These are phyloP conservation scores for Hoplodrina blanda DNA, from an alignment of 2,888 invertebrate genomes.

Conservation along the genomic window DNA sequence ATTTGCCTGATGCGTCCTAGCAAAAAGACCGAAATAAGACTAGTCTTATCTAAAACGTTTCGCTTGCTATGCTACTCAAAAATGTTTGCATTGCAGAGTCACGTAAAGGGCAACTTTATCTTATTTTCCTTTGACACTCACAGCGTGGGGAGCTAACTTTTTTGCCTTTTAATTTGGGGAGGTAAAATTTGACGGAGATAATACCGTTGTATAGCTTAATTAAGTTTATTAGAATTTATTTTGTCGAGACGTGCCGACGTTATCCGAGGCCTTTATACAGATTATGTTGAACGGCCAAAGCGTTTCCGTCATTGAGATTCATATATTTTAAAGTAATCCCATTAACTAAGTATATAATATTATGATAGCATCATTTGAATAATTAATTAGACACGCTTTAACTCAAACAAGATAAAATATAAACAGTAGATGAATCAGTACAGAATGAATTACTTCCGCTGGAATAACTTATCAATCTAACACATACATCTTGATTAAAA, in stretches of 20 bases:
- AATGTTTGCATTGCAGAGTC: slow-evolving; percentile 71
- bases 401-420: slow-evolving; percentile 47
- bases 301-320: slow-evolving; percentile 44
- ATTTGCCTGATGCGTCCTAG: neutral
- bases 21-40: slow-evolving; percentile 17
- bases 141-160: slow-evolving; percentile 71
- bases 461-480: slow-evolving; percentile 27
- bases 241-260: slow-evolving; percentile 77
- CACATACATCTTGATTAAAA: slow-evolving; percentile 57
- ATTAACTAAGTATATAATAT: slow-evolving; percentile 31
- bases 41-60: slow-evolving; percentile 18
- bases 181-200: slow-evolving; percentile 85
- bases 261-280: slow-evolving; percentile 58
- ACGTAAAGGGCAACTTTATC: slow-evolving; percentile 80
- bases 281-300: slow-evolving; percentile 44
- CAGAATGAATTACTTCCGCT: slow-evolving; percentile 50
- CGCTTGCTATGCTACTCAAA: slow-evolving; percentile 42
- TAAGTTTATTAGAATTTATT: slow-evolving; percentile 90
- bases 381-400: slow-evolving; percentile 40
- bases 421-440: slow-evolving; percentile 45
- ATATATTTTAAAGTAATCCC: slow-evolving; percentile 43
- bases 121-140: slow-evolving; percentile 75
- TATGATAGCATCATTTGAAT: slow-evolving; percentile 34
- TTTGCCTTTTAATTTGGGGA: slow-evolving; percentile 83
- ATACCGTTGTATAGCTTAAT: slow-evolving; percentile 85